These are phyloP conservation scores for Garrulus glandarius DNA, from an alignment of 2,797 vertebrate genomes.

Conservation along the genomic window DNA sequence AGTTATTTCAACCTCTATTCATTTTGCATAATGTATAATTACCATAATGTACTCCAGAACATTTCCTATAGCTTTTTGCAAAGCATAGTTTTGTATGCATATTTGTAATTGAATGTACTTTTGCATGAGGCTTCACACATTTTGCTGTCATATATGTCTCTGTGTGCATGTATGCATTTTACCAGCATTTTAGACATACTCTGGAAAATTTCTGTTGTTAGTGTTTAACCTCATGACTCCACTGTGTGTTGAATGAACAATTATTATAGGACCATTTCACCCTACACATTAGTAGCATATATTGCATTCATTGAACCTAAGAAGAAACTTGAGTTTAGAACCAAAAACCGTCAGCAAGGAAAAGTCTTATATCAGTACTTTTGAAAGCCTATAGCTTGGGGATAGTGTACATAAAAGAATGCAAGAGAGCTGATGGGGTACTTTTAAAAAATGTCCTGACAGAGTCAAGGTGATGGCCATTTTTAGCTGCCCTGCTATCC, in stretches of 20 bases:
- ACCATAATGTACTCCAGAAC: neutral
- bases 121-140: neutral
- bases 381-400: constrained; percentile 60
- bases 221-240: constrained; percentile 42
- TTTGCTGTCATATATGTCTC: neutral
- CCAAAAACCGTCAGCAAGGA: constrained; percentile 29
- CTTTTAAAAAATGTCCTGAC: constrained; percentile 86
- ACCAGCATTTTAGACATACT: neutral
- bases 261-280: constrained; percentile 49
- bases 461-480: constrained; percentile 87
- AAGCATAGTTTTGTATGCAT: neutral
- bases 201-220: constrained; percentile 22
- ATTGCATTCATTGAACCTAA: constrained; percentile 9
- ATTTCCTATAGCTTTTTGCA: neutral
- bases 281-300: constrained; percentile 10
- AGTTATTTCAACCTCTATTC: neutral
- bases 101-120: neutral
- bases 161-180: neutral
- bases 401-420: constrained; percentile 76
- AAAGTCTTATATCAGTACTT: constrained; percentile 62
- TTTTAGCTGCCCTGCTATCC: constrained; percentile 85
- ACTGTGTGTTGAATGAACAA: constrained; percentile 19
- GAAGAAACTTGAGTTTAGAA: constrained; percentile 47
- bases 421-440: constrained; percentile 79
- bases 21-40: neutral